A percentile compares a stretch with the other conserved stretches of the same genome.
Evolutionary conservation across 2,888 invertebrate species (phyloP).

Genomic region (Dichetophora obliterata): DNA sequence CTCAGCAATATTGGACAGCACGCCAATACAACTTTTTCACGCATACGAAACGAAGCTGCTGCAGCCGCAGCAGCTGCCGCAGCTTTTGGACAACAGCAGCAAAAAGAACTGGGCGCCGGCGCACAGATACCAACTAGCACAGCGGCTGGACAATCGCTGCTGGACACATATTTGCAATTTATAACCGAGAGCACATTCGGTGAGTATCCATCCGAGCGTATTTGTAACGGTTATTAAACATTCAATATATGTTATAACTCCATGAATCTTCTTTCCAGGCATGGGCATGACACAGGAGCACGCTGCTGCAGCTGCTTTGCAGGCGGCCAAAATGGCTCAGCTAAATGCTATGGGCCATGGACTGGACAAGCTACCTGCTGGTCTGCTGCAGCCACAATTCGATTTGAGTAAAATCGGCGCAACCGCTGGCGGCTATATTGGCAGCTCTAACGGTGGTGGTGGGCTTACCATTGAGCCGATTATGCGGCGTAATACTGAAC

Average conservation of each 20-base stretch:
- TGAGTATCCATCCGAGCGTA: slow-evolving; percentile 58
- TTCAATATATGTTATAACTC: not conserved
- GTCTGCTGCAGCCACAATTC: slow-evolving; percentile 67
- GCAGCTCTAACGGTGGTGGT: slow-evolving; percentile 39
- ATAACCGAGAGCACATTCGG: slow-evolving; percentile 87
- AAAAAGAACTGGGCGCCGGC: slow-evolving; percentile 74
- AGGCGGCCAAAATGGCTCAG: slow-evolving; percentile 84
- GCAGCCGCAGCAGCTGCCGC: slow-evolving; percentile 63
- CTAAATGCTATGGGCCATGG: slow-evolving; percentile 77
- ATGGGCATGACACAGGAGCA: slow-evolving; percentile 78
- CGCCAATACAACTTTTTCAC: slow-evolving; percentile 77
- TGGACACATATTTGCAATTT: slow-evolving; percentile 90
- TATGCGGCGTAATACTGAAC: slow-evolving; percentile 59
- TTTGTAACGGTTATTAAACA: not conserved
- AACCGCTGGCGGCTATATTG: slow-evolving; percentile 41
- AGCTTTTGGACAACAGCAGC: slow-evolving; percentile 58
- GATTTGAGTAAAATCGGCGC: slow-evolving; percentile 67
- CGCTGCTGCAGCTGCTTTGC: slow-evolving; percentile 81
- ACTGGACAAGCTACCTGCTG: slow-evolving; percentile 73
- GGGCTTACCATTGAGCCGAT: slow-evolving; percentile 67
- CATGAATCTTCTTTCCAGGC: slow-evolving; percentile 53
- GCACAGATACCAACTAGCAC: slow-evolving; percentile 78
- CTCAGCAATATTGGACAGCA: slow-evolving; percentile 69
- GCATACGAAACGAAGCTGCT: slow-evolving; percentile 74
- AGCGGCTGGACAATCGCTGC: slow-evolving; percentile 81